Conservation (phyloP, 2,797 vertebrate genomes). For the Emydoidea blandingii region DNA sequence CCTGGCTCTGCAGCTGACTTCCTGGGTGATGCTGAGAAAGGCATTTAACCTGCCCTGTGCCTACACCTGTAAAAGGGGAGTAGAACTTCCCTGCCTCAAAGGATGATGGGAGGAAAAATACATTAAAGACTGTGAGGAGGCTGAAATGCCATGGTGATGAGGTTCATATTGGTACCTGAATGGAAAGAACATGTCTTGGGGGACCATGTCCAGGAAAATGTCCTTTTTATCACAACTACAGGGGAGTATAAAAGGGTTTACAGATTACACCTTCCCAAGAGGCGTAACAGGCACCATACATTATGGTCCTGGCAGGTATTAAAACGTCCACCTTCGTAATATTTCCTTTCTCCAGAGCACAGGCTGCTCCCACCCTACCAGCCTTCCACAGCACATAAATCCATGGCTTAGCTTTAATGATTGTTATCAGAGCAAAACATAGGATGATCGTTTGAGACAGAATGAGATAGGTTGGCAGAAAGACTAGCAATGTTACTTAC, state of each 20-base stretch:
- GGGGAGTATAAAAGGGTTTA: neutral
- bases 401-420: neutral
- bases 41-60: neutral
- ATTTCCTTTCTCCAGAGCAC: neutral
- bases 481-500: neutral
- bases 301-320: neutral
- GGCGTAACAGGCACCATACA: neutral
- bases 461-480: neutral
- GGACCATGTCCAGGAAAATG: neutral
- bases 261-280: neutral
- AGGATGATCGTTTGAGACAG: neutral
- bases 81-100: neutral
- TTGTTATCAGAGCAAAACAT: neutral
- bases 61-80: accelerated
- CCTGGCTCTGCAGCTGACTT: neutral
- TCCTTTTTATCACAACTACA: neutral
- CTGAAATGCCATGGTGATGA: neutral
- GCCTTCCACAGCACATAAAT: neutral
- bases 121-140: neutral
- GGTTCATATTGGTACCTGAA: neutral
- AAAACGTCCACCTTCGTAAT: neutral
- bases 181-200: neutral
- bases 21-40: neutral
- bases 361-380: neutral
- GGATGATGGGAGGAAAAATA: neutral